Conservation (phyloP, 1,140 invertebrate genomes). For the Tetramorium alpestre region DNA sequence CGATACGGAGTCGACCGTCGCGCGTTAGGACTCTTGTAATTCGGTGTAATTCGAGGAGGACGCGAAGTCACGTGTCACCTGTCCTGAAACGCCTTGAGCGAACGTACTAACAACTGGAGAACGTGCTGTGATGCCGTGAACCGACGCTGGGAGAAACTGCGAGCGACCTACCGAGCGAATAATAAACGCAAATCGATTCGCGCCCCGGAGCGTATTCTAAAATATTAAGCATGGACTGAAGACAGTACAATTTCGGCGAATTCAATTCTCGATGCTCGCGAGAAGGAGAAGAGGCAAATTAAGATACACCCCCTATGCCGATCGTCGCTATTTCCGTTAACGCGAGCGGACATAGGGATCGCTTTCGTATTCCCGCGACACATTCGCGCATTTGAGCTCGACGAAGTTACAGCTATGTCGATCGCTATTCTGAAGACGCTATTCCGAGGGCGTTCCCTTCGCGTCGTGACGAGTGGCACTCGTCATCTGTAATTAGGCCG, state of each 20-base stretch:
- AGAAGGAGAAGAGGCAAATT: neutral
- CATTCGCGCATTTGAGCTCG: neutral
- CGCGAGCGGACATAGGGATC: too few species aligned
- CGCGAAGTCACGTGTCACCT: neutral
- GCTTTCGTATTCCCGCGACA: conserved; percentile 7
- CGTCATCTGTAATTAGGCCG: neutral
- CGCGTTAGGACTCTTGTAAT: neutral
- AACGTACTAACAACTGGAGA: neutral
- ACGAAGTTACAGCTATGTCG: neutral
- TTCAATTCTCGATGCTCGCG: neutral
- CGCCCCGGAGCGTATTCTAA: neutral
- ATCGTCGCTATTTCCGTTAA: neutral
- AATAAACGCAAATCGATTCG: neutral
- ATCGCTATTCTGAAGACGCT: neutral
- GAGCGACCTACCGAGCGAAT: neutral
- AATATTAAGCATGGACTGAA: neutral
- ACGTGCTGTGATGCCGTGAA: neutral
- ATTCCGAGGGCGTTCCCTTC: neutral
- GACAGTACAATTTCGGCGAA: neutral
- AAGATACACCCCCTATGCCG: neutral
- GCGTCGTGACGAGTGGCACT: neutral
- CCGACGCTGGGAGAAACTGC: neutral
- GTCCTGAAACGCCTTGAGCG: neutral
- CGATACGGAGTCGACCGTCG: neutral
- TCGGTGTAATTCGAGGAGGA: neutral